These are phyloP conservation scores for Nematolebias whitei DNA, from an alignment of 2,113 vertebrate genomes.

Conservation along the genomic window DNA sequence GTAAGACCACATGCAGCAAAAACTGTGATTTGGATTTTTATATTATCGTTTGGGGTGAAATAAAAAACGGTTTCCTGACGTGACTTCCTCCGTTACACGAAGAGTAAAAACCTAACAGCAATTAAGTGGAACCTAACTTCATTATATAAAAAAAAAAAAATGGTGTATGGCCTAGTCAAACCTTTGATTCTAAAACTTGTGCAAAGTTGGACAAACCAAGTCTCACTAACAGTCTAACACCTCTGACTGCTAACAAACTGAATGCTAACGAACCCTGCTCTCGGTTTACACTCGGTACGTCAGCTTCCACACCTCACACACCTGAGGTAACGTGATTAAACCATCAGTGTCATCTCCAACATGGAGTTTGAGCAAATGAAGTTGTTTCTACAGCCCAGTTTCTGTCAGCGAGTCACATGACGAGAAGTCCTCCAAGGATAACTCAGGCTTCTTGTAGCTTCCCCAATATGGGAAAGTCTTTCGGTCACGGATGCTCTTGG, in stretches of 20 bases:
- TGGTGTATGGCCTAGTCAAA: conserved; percentile 46
- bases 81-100: conserved; percentile 16
- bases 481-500: conserved; percentile 29
- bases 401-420: background rate
- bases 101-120: conserved; percentile 19
- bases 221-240: conserved; percentile 16
- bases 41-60: conserved; percentile 13
- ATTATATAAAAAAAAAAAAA: conserved; percentile 22
- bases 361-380: conserved; percentile 45
- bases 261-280: conserved; percentile 4
- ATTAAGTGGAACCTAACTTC: conserved; percentile 27
- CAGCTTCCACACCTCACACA: conserved; percentile 14
- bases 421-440: conserved; percentile 7
- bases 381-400: conserved; percentile 20
- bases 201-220: conserved; percentile 41
- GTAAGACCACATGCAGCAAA: conserved; percentile 4
- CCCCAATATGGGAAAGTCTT: conserved; percentile 75
- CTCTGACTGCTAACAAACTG: conserved; percentile 1
- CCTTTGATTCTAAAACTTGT: conserved; percentile 36
- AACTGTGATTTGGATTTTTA: conserved; percentile 5
- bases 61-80: conserved; percentile 28
- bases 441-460: conserved; percentile 37
- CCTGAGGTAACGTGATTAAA: conserved; percentile 58
- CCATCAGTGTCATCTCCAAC: conserved; percentile 51
- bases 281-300: background rate